Evolutionary conservation across 2,888 invertebrate genomes (phyloP).

Genomic region (Megalurothrips usitatus): DNA sequence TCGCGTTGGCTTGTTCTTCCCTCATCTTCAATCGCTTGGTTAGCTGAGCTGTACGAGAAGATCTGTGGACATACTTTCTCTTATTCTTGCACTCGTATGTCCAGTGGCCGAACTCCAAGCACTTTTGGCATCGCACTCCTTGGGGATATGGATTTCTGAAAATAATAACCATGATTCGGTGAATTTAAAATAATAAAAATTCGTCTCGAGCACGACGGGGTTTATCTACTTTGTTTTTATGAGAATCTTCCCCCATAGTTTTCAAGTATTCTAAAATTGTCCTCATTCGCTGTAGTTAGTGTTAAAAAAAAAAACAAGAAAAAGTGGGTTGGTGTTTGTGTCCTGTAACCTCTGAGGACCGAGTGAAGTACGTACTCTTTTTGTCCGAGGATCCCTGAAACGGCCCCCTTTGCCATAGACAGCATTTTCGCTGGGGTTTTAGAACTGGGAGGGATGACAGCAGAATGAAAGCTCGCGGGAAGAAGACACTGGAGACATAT

Average conservation of each 20-base stretch:
- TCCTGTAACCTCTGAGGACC: too few species aligned
- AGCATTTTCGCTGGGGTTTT: not conserved
- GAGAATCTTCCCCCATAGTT: not conserved
- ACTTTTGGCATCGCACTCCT: constrained; percentile 85
- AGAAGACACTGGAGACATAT: not conserved
- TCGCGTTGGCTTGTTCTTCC: constrained; percentile 42
- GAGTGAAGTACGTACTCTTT: not conserved
- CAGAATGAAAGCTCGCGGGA: not conserved
- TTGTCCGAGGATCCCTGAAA: not conserved
- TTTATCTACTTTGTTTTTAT: not conserved
- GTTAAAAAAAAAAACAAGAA: not conserved
- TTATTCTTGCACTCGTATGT: constrained; percentile 90
- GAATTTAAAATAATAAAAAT: constrained; percentile 36
- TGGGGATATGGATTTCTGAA: constrained; percentile 58
- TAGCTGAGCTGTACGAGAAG: constrained; percentile 75
- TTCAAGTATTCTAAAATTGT: not conserved
- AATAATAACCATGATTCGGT: constrained; percentile 32
- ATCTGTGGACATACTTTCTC: constrained; percentile 78
- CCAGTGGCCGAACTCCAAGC: constrained; percentile 89
- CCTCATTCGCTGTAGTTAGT: not conserved
- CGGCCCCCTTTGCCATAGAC: not conserved
- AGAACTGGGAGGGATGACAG: not conserved
- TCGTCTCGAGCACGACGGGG: not conserved
- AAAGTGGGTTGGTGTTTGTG: not conserved
- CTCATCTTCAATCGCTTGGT: constrained; percentile 60